Base-by-base conservation (phyloP, 1,140 invertebrate species). In the Portunus trituberculatus region DNA sequence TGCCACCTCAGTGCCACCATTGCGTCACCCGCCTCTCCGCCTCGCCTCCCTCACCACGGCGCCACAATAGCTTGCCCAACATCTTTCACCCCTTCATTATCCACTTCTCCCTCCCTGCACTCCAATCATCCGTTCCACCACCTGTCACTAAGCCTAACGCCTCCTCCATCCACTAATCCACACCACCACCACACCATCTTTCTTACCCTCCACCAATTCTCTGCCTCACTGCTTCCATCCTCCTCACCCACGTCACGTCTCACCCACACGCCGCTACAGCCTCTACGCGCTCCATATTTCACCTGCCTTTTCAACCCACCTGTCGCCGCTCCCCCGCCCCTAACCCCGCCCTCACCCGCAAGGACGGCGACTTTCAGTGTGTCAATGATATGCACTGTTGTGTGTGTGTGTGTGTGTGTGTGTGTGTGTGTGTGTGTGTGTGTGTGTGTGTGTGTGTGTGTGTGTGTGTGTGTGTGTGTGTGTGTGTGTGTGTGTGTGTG, bases 161-260 rank as follows among this genome's bases (percentile, higher is more conserved):
- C 20, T 76, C 67, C 67, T n/a, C 67, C 67, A 76, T 76, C 67
- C n/a, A n/a, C 67, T 76, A 76, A n/a, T 76, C 67, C 67, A 87
- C 31, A 16, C 39, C 31, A 32, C 45, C 6, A 39, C 32, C 45
- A 1, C 87, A 4, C 32, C 16, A n/a, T 52, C 91, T 14, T 52
- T 32, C 91, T 92, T 76, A 7, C 67, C n/a, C n/a, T 76, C 67
- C 67, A 76, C 67, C 6, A n/a, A 7, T 76, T 76, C 67, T 76
- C 20, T 76, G 67, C 67, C 25, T 20, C n/a, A n/a, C 67, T 76
- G 20, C n/a, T n/a, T n/a, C 67, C n/a, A 59, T 25, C 67, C 20
- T 59, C 52, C 52, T 76, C 67, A 76, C 67, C 67, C 16, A n/a
- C 67, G 6, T 76, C 67, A 76, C 67, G 67, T 76, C 67, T 76